Percentiles rank a stretch among this genome's conserved stretches.
phyloP scores from a whole-genome alignment of 2,113 vertebrate genomes.

The Seriola quinqueradiata region DNA sequence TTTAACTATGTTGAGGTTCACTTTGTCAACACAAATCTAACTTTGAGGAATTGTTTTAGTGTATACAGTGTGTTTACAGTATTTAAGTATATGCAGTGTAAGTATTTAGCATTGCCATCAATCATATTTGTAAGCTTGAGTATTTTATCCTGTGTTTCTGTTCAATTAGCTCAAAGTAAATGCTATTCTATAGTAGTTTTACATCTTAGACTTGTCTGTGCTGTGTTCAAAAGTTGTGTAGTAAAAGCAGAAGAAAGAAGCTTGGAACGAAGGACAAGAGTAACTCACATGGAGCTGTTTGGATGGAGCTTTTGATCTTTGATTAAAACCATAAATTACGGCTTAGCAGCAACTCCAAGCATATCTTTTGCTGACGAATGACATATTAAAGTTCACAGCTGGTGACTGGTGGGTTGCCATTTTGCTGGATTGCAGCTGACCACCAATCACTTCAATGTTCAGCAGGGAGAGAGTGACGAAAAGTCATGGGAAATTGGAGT shows the following conservation, averaged over 20 bases:
- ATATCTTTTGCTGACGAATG: conserved; percentile 67
- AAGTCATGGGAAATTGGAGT: conserved; percentile 68
- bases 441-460: conserved; percentile 67
- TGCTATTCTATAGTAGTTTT: not conserved
- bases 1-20: not conserved
- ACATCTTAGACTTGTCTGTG: not conserved
- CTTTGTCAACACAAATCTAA: not conserved
- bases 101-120: not conserved
- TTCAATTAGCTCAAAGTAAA: not conserved
- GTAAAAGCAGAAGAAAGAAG: conserved; percentile 4
- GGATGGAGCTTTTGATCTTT: conserved; percentile 33
- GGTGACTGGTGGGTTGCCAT: conserved; percentile 65
- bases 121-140: not conserved
- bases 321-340: conserved; percentile 59
- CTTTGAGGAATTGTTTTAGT: too few relatives aligned
- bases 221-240: not conserved
- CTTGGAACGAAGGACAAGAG: conserved; percentile 5
- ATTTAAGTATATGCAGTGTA: too few relatives aligned
- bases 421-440: conserved; percentile 63
- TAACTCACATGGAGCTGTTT: conserved; percentile 18
- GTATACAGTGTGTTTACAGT: too few relatives aligned
- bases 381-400: conserved; percentile 61
- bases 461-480: conserved; percentile 48
- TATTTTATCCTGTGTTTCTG: not conserved
- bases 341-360: conserved; percentile 36